Evolutionary conservation across 1,140 invertebrate genomes (phyloP).

Genomic region (Melanaphis sacchari): DNA sequence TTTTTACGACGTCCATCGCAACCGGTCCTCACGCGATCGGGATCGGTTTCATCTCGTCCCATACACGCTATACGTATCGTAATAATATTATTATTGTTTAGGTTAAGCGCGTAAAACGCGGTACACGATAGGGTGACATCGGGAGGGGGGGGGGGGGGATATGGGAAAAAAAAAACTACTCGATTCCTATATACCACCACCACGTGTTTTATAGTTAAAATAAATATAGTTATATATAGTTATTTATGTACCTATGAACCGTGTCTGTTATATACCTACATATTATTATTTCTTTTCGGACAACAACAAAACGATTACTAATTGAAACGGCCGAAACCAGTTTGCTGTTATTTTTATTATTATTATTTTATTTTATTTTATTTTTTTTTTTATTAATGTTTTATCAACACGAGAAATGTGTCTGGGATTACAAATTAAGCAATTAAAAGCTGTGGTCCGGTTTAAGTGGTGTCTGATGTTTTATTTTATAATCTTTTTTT

Average conservation of each 20-base stretch:
- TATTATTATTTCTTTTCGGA: neutral
- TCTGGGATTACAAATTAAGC: slow-evolving; percentile 49
- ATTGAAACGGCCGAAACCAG: slow-evolving; percentile 53
- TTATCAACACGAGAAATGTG: slow-evolving; percentile 6
- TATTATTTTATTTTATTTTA: no score
- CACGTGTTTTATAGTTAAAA: neutral
- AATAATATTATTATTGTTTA: slow-evolving; percentile 2
- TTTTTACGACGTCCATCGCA: slow-evolving; percentile 34
- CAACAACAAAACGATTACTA: slow-evolving; percentile 56
- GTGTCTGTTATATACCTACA: neutral
- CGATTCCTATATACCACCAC: slow-evolving; percentile 14
- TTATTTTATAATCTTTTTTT: slow-evolving; percentile 16
- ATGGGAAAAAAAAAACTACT: neutral
- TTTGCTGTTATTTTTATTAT: neutral
- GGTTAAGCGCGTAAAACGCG: neutral
- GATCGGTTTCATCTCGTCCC: neutral
- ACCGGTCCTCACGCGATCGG: slow-evolving; percentile 32
- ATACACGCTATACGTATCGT: neutral
- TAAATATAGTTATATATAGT: no score
- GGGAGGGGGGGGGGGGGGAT: neutral
- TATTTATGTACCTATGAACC: no score
- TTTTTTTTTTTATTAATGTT: slow-evolving; percentile 1
- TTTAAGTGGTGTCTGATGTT: slow-evolving; percentile 46
- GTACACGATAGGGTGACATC: slow-evolving; percentile 16
- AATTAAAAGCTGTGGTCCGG: slow-evolving; percentile 52